Evolutionary conservation across 2,797 vertebrate species (phyloP).

Genomic region (Yasuhikotakia modesta): DNA sequence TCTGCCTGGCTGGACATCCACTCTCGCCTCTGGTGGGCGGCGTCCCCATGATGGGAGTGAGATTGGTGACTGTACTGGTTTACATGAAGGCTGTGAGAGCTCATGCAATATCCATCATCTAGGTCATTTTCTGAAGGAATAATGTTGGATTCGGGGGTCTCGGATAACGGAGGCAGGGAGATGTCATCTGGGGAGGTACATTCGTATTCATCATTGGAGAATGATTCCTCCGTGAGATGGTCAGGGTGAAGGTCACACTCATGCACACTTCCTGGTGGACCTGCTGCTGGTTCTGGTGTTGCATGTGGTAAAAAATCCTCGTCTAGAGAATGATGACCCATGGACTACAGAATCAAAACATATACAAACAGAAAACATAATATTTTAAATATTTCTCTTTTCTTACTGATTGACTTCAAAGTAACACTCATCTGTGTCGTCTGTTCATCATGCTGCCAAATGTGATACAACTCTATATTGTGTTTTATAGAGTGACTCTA

Average conservation of each 20-base stretch:
- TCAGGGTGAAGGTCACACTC: slow-evolving; percentile 73
- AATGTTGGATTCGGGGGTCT: slow-evolving; percentile 85
- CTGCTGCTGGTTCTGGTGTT: slow-evolving; percentile 55
- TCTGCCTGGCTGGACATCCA: slow-evolving; percentile 69
- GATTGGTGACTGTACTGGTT: slow-evolving; percentile 72
- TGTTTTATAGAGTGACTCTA: not conserved
- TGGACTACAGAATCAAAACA: slow-evolving; percentile 59
- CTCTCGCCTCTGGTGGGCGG: slow-evolving; percentile 60
- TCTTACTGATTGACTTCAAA: no score
- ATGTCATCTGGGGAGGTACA: slow-evolving; percentile 90
- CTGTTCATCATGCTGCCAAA: no score
- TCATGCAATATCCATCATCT: slow-evolving; percentile 77
- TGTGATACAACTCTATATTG: no score
- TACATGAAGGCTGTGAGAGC: slow-evolving; percentile 73
- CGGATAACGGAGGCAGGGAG: slow-evolving; percentile 88
- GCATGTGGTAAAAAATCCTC: slow-evolving; percentile 65
- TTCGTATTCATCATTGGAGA: slow-evolving; percentile 86
- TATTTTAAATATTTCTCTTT: no score
- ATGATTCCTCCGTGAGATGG: slow-evolving; percentile 75
- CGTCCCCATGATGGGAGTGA: slow-evolving; percentile 63
- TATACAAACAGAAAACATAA: not conserved
- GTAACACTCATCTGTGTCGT: no score
- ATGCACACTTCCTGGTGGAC: slow-evolving; percentile 55
- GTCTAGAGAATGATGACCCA: slow-evolving; percentile 62
- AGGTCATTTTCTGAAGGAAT: slow-evolving; percentile 82